Conservation (phyloP, 2,888 invertebrate genomes). For the Heliconius hortense region DNA sequence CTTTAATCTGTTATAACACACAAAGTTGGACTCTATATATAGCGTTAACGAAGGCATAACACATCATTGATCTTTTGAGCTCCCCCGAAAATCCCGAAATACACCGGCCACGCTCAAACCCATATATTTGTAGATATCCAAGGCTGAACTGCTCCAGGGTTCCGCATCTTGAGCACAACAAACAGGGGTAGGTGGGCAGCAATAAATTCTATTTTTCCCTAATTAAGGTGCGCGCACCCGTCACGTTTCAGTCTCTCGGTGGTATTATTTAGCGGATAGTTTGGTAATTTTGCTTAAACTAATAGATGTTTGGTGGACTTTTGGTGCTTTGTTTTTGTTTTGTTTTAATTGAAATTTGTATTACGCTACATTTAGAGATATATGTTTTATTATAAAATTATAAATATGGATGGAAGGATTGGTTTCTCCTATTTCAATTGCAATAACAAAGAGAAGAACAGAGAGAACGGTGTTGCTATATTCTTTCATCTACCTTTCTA, state of each 20-base stretch:
- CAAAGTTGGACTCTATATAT: not conserved
- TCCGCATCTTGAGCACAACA: slow-evolving; percentile 47
- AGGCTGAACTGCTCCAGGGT: slow-evolving; percentile 27
- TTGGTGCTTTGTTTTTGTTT: slow-evolving; percentile 12
- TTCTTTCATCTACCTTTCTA: no score
- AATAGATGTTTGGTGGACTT: slow-evolving; percentile 10
- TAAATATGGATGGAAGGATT: not conserved
- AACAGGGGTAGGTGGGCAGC: slow-evolving; percentile 66
- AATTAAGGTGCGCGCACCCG: slow-evolving; percentile 66
- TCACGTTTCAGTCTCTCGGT: slow-evolving; percentile 41
- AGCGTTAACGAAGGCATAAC: slow-evolving; percentile 9
- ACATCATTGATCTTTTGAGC: slow-evolving; percentile 19
- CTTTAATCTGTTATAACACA: slow-evolving; percentile 1
- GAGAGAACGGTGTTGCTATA: no score
- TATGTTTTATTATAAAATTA: no score
- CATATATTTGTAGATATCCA: slow-evolving; percentile 40
- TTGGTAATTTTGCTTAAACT: slow-evolving; percentile 19
- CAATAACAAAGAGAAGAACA: no score
- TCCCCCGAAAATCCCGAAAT: slow-evolving; percentile 26
- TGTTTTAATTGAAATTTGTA: not conserved
- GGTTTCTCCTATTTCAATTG: no score
- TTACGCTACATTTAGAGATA: not conserved
- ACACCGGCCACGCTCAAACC: slow-evolving; percentile 34
- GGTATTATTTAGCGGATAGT: slow-evolving; percentile 33
- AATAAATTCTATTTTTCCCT: slow-evolving; percentile 80